Evolutionary conservation across 2,113 vertebrate genomes (phyloP), one percentile per base, ranked within the genome.

Genomic region (Menura novaehollandiae): DNA sequence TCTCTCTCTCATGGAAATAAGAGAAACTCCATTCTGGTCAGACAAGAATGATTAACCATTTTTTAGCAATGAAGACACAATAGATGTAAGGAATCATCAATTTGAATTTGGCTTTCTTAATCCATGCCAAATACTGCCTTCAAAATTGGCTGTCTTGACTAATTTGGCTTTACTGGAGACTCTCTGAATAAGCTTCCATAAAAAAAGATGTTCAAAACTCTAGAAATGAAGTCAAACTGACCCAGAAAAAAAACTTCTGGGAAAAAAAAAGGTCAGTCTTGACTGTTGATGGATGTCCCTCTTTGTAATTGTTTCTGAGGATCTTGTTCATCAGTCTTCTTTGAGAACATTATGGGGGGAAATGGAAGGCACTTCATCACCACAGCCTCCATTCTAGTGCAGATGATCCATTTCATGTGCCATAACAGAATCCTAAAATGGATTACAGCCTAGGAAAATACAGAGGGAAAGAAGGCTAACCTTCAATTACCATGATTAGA

Each of bases 251-350:
- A 92, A 52, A 9, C 7, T 56, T 37, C 2, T 1, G 3, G 20
- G 9, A 33, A 58, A 39, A 55, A 88, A 64, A 33, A 76, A 58
- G 7, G 26, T 85, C 69, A 85, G 5, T 68, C 32, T 53, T 87
- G 66, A 73, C 58, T 88, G 22, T 60, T 96, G 94, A 94, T 91
- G 62, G 58, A 95, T 95, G 19, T 94, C 75, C 49, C 43, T 93
- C 71, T 49, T 68, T 53, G 39, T 79, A 95, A 87, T 94, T 95
- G 77, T 93, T 96, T 95, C 58, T 83, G 87, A 89, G n/a, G 66
- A 63, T 46, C 44, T 69, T 47, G 46, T 76, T 73, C 66, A 95
- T 95, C 91, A 79, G 44, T 87, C 66, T 89, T 85, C 44, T 72
- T 14, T 60, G 66, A 82, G 44, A 89, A 78, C 53, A 43, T 87